Evolutionary conservation across 2,113 vertebrate species (phyloP), one percentile per base, ranked within the genome.

Genomic region (Syngnathus floridae): DNA sequence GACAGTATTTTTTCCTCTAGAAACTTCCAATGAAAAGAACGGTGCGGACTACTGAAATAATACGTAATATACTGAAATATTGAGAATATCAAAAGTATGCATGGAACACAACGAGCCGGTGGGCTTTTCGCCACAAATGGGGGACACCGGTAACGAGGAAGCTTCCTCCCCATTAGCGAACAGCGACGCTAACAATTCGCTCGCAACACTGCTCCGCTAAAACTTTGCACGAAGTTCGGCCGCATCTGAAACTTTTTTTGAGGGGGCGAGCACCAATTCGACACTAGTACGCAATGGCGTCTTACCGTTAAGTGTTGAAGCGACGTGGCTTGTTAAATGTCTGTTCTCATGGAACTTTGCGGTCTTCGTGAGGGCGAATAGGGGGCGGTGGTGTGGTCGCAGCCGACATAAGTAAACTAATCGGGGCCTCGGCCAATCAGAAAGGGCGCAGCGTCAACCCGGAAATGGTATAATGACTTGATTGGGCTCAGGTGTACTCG

Each of bases 221-320:
- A 51, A 51, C n/a, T 21, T 51, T 9, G 2, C 19, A n/a, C 21
- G 19, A n/a, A 51, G 19, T 19, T 8, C 17, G 6, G 19, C 17
- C 17, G 7, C 1, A 21, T 21, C n/a, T 51, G 16, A 5, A 16
- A 14, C 17, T 16, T 45, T 45, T 45, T 70, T 51, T 10, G 4
- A 51, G 21, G 16, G 58, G 67, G 61, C 62, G 36, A 68, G 55
- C 71, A 11, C 26, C 11, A 35, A 49, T 19, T 74, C 35, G 5
- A 12, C 37, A 14, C 36, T 49, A 26, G 4, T 3, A 31, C 22
- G 55, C n/a, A 19, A 43, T 31, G 41, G 35, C 0, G 10, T 64
- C 87, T 88, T 88, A 88, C 87, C 85, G 43, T 87, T 64, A 49
- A 75, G 31, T 66, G 81, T 77, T 74, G 61, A 62, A 11, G 70